Conservation (phyloP, 2,888 invertebrate genomes). For the Criorhina ranunculi region DNA sequence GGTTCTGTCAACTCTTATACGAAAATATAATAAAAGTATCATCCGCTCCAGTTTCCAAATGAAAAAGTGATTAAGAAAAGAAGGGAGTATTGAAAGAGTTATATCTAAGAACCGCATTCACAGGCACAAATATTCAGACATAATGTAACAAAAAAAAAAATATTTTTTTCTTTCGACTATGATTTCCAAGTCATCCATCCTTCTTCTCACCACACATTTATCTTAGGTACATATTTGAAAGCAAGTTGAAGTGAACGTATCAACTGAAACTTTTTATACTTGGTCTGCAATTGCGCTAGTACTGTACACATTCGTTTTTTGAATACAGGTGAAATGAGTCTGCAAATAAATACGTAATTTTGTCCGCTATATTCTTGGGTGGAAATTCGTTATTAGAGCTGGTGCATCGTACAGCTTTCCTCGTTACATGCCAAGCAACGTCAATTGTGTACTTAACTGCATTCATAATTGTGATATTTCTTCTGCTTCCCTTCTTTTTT, state of each 20-base stretch:
- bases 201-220: not conserved
- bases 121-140: not conserved
- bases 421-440: constrained; percentile 59
- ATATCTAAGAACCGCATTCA: constrained; percentile 10
- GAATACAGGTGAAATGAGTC: constrained; percentile 19
- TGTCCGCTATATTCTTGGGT: constrained; percentile 21
- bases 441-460: constrained; percentile 77
- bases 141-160: not conserved
- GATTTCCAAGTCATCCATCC: not conserved
- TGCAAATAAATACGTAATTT: constrained; percentile 31
- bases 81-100: not conserved
- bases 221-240: constrained; percentile 4
- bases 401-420: constrained; percentile 6
- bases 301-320: constrained; percentile 16
- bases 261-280: constrained; percentile 11
- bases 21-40: constrained; percentile 6
- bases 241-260: not conserved
- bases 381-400: not conserved
- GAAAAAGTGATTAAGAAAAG: not conserved
- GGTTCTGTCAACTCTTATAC: not conserved
- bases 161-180: not conserved
- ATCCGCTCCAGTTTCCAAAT: constrained; percentile 22
- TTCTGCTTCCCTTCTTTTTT: constrained; percentile 23
- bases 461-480: constrained; percentile 48
- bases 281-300: constrained; percentile 6